Percentiles rank a stretch among this genome's conserved stretches.
Conservation (phyloP, 2,888 invertebrate species). For the Nymphalis polychloros region DNA sequence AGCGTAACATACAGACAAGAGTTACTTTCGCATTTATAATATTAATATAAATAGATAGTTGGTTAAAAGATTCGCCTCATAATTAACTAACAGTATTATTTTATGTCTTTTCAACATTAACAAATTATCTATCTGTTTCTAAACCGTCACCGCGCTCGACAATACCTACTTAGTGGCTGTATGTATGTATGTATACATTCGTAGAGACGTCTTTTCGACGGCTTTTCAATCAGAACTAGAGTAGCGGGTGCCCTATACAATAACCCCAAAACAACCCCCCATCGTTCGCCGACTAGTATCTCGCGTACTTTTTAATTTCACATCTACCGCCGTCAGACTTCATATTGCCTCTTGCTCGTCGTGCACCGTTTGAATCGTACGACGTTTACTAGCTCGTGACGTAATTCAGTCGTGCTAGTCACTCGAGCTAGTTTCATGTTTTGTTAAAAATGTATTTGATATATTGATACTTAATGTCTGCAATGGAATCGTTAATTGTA, state of each 20-base stretch:
- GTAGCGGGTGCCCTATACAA: slow-evolving; percentile 7
- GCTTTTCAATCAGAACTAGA: slow-evolving; percentile 21
- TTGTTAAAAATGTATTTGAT: background rate
- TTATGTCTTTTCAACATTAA: too few species aligned
- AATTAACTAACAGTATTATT: too few species aligned
- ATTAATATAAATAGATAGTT: too few species aligned
- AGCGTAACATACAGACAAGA: too few species aligned
- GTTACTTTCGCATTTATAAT: too few species aligned
- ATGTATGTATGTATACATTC: too few species aligned
- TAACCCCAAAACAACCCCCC: slow-evolving; percentile 21
- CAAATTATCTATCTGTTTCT: too few species aligned
- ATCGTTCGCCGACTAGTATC: slow-evolving; percentile 4
- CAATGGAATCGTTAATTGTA: too few species aligned
- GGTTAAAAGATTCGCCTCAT: too few species aligned
- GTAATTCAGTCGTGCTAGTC: background rate
- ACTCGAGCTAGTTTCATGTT: background rate
- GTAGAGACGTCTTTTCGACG: background rate
- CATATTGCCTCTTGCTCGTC: slow-evolving; percentile 34
- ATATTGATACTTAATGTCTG: too few species aligned
- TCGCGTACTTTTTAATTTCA: slow-evolving; percentile 40
- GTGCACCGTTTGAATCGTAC: slow-evolving; percentile 25
- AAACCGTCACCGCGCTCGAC: too few species aligned
- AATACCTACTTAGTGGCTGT: too few species aligned
- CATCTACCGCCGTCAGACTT: slow-evolving; percentile 39
- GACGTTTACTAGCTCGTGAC: background rate